These are phyloP conservation scores for Fopius arisanus DNA, from an alignment of 1,140 invertebrate genomes.

Conservation along the genomic window DNA sequence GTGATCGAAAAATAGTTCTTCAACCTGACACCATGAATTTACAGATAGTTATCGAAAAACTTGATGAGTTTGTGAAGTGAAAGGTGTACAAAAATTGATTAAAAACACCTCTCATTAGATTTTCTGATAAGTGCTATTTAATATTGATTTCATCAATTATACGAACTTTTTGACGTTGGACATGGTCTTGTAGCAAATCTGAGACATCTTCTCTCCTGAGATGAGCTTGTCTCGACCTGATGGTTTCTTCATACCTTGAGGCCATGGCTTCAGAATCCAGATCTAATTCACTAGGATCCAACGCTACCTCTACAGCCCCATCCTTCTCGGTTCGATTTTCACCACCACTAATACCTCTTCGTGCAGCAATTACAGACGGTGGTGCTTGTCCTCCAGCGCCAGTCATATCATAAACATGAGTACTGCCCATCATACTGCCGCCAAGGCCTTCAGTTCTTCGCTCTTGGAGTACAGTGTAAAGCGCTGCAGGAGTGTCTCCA, in stretches of 20 bases:
- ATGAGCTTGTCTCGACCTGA: slow-evolving; percentile 89
- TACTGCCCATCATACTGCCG: slow-evolving; percentile 98
- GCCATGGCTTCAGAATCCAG: slow-evolving; percentile 96
- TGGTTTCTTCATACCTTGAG: slow-evolving; percentile 94
- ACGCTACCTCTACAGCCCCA: slow-evolving; percentile 88
- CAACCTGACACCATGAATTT: too few species aligned
- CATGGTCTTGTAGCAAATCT: slow-evolving; percentile 98
- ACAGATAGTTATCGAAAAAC: neutral
- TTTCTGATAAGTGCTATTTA: too few species aligned
- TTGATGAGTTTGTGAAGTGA: too few species aligned
- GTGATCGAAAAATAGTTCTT: slow-evolving; percentile 19
- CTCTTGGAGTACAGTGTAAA: slow-evolving; percentile 95
- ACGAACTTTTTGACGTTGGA: slow-evolving; percentile 87
- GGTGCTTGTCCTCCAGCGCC: slow-evolving; percentile 69
- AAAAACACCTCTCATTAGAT: too few species aligned
- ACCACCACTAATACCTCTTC: slow-evolving; percentile 55
- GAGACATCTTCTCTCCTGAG: slow-evolving; percentile 94
- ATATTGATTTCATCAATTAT: too few species aligned
- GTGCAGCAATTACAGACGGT: slow-evolving; percentile 63
- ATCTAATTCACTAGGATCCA: slow-evolving; percentile 98
- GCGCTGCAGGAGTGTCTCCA: slow-evolving; percentile 81
- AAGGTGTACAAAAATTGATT: neutral
- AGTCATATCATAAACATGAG: slow-evolving; percentile 94
- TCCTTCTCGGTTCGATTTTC: slow-evolving; percentile 64
- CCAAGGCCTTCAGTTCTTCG: slow-evolving; percentile 90